Base-by-base conservation (phyloP, 2,113 vertebrate species). In the Carassius gibelio region DNA sequence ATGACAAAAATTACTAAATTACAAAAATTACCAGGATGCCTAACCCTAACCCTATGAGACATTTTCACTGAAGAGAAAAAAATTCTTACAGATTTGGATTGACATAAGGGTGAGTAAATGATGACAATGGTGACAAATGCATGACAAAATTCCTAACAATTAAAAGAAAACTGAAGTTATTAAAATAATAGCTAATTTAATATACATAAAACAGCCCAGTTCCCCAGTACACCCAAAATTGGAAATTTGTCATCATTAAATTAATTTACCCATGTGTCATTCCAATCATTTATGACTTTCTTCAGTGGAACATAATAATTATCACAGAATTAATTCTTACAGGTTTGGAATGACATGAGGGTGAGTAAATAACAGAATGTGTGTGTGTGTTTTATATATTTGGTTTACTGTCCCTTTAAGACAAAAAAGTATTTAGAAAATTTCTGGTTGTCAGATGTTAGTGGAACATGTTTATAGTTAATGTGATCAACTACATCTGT, bases 401-500 rank as follows among this genome's bases (percentile, higher is more conserved):
- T 36, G 19, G 42, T 74, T 2, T 45, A 45, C 38, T 74, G 5
- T 74, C 38, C 71, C 38, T 74, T 74, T 48, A 48, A 74, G 42
- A 74, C 42, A 74, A 48, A n/a, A 30, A 72, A 48, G 71, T 48
- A 48, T 74, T 48, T n/a, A 45, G 71, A 48, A 42, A 14, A 13
- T 74, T 74, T 48, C 21, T 48, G 42, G 38, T 13, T 72, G 69
- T 74, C 71, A 3, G 69, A 72, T 72, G 21, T 42, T 72, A 45
- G 19, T 45, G 4, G 9, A 74, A 74, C 71, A 74, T 74, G 42
- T 74, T 14, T 11, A 74, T 23, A 48, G 42, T 74, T 74, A 74
- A 48, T 48, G 71, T 74, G 42, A 74, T 74, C 42, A 48, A 26
- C 42, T 74, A 48, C 71, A 74, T 42, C 71, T 74, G 71, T 74